Evolutionary conservation across 2,113 vertebrate species (phyloP).

Genomic region (Micromys minutus): DNA sequence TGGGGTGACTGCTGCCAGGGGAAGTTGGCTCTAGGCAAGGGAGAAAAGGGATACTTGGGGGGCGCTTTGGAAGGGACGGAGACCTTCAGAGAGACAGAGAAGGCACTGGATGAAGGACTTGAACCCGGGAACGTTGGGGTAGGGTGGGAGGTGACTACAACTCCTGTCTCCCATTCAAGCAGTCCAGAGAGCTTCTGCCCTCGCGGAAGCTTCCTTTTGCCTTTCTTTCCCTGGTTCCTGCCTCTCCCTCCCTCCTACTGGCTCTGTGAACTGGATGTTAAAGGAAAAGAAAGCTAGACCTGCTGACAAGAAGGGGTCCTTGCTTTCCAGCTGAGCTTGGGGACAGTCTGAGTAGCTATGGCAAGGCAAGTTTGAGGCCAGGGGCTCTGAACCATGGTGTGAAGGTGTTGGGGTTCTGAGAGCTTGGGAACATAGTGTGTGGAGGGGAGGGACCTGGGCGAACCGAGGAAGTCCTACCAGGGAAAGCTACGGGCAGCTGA

Average conservation of each 20-base stretch:
- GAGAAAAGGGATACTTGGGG: not conserved
- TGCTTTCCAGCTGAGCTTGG: not conserved
- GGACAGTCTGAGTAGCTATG: not conserved
- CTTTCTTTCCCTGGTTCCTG: not conserved
- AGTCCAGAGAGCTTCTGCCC: not conserved
- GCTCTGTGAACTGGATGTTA: not conserved
- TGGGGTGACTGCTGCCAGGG: not conserved
- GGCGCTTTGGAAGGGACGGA: not conserved
- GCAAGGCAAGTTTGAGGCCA: not conserved
- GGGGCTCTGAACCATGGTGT: not conserved
- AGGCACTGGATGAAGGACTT: not conserved
- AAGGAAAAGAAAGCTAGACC: not conserved
- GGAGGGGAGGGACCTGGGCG: not conserved
- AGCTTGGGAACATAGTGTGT: not conserved
- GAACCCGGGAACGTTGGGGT: not conserved
- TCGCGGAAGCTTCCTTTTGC: not conserved
- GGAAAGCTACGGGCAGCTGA: not conserved
- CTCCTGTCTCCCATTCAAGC: not conserved
- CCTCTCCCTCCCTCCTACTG: not conserved
- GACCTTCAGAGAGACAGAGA: not conserved
- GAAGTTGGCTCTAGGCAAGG: not conserved
- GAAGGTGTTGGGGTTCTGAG: slow-evolving; percentile 16
- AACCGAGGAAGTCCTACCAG: not conserved
- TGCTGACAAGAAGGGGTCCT: not conserved
- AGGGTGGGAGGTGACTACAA: not conserved